Base-by-base conservation (phyloP, 1,140 invertebrate species). In the Gerris buenoi region DNA sequence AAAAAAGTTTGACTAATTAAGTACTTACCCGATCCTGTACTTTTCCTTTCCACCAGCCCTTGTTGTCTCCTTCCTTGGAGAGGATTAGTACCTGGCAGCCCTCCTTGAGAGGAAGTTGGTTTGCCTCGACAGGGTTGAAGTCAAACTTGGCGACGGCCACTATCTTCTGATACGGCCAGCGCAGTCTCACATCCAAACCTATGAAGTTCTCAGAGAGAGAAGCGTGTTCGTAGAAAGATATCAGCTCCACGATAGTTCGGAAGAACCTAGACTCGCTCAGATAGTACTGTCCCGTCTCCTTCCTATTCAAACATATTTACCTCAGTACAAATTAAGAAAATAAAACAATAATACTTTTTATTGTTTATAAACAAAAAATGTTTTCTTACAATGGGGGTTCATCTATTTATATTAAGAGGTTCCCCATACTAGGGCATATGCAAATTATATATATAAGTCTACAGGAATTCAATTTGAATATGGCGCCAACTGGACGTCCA, bases 241-340 rank as follows among this genome's bases (percentile, higher is more conserved):
- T 86, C 26, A 97, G 81, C 76, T 95, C 92, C 72, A 91, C 87
- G 65, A 94, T 85, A 73, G 86, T 89, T 73, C 88, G 88, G 75
- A 97, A 97, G 76, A 88, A 93, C 63, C 91, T 83, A n/a, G 89
- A 88, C 74, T 93, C 86, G 18, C 91, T 93, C 23, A 97, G 79
- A 77, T 85, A 96, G 77, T 88, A 93, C 58, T 84, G 79, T 68
- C 80, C 76, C 14, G 80, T 76, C 25, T 80, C 82, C 56, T 83
- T 81, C 27, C 78, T 79, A n/a, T n/a, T n/a, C n/a, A n/a, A n/a
- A n/a, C n/a, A n/a, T n/a, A n/a, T n/a, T n/a, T n/a, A n/a, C n/a
- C n/a, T n/a, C n/a, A n/a, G n/a, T n/a, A n/a, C n/a, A n/a, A n/a
- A n/a, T n/a, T n/a, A n/a, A n/a, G n/a, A n/a, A n/a, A n/a, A n/a